Conservation (phyloP, 2,888 invertebrate species). For the Gryllus longicercus region DNA sequence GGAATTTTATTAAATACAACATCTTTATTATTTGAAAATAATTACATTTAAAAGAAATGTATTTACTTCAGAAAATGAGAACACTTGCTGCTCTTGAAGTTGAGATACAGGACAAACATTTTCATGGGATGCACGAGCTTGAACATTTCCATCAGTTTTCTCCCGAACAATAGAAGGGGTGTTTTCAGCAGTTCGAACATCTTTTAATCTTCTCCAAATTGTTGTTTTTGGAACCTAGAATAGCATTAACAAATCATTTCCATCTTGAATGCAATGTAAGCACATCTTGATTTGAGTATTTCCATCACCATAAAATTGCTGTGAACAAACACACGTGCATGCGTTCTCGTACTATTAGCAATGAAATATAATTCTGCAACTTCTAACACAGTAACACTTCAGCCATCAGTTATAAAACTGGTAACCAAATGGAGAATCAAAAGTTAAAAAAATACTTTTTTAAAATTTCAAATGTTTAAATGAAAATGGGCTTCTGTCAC, state of each 20-base stretch:
- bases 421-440: too few species aligned
- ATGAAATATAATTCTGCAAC: too few species aligned
- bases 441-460: too few species aligned
- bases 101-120: slow-evolving; percentile 22
- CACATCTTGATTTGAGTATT: background rate
- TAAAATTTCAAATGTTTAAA: too few species aligned
- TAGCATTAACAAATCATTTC: background rate
- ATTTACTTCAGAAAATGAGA: slow-evolving; percentile 23
- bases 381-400: too few species aligned
- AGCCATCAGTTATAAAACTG: too few species aligned
- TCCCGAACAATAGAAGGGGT: background rate
- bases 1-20: background rate
- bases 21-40: background rate
- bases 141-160: background rate
- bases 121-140: background rate
- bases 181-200: slow-evolving; percentile 35
- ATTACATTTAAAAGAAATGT: background rate
- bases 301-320: too few species aligned
- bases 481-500: too few species aligned
- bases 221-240: slow-evolving; percentile 48
- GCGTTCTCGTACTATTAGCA: too few species aligned
- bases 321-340: too few species aligned
- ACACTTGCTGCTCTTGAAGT: slow-evolving; percentile 22
- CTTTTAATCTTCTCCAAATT: slow-evolving; percentile 49
- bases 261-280: background rate